Evolutionary conservation across 2,888 invertebrate species (phyloP).

Genomic region (Notocelia uddmanniana): DNA sequence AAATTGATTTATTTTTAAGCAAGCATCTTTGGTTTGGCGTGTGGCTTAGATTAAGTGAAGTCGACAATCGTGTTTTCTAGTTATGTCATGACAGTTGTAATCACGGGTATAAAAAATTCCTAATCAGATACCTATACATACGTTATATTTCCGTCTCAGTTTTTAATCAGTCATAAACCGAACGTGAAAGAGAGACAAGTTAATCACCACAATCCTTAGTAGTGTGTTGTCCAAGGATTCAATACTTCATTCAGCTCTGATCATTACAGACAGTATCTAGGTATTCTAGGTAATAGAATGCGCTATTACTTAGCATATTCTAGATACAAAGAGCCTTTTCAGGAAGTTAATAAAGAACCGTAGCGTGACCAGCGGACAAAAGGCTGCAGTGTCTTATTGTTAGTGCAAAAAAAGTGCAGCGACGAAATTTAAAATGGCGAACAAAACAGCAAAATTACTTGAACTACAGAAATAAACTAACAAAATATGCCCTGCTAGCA

Average conservation of each 20-base stretch:
- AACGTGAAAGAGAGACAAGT: neutral
- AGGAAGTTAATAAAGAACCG: conserved; percentile 44
- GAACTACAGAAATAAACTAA: neutral
- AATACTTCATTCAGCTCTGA: neutral
- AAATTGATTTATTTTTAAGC: no score
- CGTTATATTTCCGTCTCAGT: no score
- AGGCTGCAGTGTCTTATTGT: conserved; percentile 33
- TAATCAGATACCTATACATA: no score
- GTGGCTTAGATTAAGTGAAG: no score
- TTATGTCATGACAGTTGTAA: no score
- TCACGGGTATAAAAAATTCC: no score
- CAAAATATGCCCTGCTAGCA: no score
- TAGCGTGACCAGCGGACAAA: conserved; percentile 40
- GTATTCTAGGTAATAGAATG: conserved; percentile 15
- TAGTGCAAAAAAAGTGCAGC: conserved; percentile 39
- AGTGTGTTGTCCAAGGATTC: neutral
- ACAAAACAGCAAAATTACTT: neutral
- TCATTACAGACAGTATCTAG: neutral
- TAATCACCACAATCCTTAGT: neutral
- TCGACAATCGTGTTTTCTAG: no score
- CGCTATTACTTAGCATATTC: conserved; percentile 36
- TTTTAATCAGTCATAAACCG: neutral
- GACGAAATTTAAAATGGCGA: conserved; percentile 8
- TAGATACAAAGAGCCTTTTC: conserved; percentile 40
- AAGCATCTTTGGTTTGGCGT: no score